Evolutionary conservation across 2,797 vertebrate genomes (phyloP), one percentile per base, ranked within the genome.

Genomic region (Pseudochaenichthys georgianus): DNA sequence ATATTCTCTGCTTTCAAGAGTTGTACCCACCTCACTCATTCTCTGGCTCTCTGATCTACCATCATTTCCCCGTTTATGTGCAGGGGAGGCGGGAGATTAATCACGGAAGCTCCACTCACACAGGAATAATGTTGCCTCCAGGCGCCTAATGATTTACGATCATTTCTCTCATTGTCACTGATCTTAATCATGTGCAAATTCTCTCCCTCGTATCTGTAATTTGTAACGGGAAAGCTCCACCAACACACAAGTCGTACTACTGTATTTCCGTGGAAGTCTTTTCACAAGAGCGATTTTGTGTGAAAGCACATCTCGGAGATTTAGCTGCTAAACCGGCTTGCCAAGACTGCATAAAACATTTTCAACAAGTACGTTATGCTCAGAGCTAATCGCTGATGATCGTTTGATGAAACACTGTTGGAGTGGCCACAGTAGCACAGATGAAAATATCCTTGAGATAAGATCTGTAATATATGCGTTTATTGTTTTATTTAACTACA

Each of bases 61-160:
- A 76, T 87, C 69, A 69, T 83, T 80, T 79, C 62, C 45, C 54
- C 72, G 59, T 85, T 83, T 81, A 59, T 65, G 66, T 79, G 75
- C 67, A 63, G 63, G 55, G 51, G 73, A 63, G 68, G 64, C 65
- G 67, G 45, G 47, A 59, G 68, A 91, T 84, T 75, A 81, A 85
- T 84, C 69, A 81, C 68, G 1, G 10, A 45, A 9, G 63, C 73
- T 71, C 60, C 43, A 16, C 75, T 88, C 80, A 73, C 51, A 31
- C 5, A 66, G 76, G 71, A 80, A 68, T 72, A 66, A 76, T 58
- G 70, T 85, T 82, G 78, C 78, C 81, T 72, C 57, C 63, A 67
- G 59, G 75, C 28, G 11, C 64, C 69, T 9, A 50, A 71, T 85
- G 76, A 88, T 80, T 77, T 62, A 70, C 65, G 61, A 66, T 75